Evolutionary conservation across 2,888 invertebrate genomes (phyloP), one percentile per base, ranked within the genome.

Genomic region (Apodemia mormo): DNA sequence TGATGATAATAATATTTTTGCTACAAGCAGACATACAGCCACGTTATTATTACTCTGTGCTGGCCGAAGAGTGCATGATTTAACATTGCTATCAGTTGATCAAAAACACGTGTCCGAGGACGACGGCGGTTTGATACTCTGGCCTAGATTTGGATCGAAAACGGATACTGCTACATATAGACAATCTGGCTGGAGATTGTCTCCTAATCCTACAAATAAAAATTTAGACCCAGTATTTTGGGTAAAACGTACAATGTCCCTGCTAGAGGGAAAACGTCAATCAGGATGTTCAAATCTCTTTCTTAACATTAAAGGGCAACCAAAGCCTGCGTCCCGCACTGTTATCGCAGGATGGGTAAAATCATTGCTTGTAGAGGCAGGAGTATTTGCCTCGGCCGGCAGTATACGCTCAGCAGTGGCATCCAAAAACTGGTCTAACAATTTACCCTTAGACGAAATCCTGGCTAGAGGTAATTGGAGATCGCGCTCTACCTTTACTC

Each of bases 301-400:
- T 45, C 70, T 77, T 1, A 73, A 75, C 0, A 75, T 73, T 2
- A 66, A 75, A 65, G 78, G 77, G 0, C 69, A 68, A 68, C 72
- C 71, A 1, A 70, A 71, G 70, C 37, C 70, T 6, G 76, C 77
- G 0, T 76, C 77, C 1, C 69, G 76, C 10, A 65, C 73, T 0
- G 71, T 77, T 0, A 77, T 79, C 9, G 76, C 76, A 4, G 68
- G 73, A 9, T 75, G 74, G 75, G 65, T n/a, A n/a, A n/a, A n/a
- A n/a, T n/a, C 67, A 0, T 1, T 73, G 7, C 68, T 77, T 4
- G 68, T 65, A 54, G 71, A 74, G 3, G 66, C 72, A 45, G 37
- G 65, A 14, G 73, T 73, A 33, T 3, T 54, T 0, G 72, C 45
- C 7, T 43, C 72, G 3, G 54, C 73, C 10, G 73, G 73, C 4